A percentile compares a stretch with the other conserved stretches of the same genome.
These are phyloP conservation scores for Podarcis muralis DNA, from an alignment of 2,113 vertebrate species.

Conservation along the genomic window DNA sequence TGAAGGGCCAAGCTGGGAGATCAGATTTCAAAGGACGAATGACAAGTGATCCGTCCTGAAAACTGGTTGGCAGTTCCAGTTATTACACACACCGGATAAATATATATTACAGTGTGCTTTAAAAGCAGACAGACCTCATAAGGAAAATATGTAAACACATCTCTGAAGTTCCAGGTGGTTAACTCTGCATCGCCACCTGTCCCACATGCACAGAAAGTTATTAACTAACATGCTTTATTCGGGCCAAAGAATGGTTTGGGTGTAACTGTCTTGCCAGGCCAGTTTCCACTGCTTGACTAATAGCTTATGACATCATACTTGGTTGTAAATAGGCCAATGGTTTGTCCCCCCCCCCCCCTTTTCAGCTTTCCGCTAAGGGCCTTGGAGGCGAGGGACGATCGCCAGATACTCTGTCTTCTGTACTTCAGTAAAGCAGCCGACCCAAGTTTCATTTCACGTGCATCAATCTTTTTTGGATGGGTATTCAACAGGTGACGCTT, in stretches of 20 bases:
- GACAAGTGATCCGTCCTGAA: neutral
- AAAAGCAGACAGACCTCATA: neutral
- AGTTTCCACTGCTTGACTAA: neutral
- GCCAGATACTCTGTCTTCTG: neutral
- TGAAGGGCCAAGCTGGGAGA: neutral
- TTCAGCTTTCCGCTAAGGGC: neutral
- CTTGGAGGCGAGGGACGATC: neutral
- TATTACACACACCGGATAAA: neutral
- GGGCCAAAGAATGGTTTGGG: neutral
- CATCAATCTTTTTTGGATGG: neutral
- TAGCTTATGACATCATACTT: neutral
- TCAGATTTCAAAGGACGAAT: neutral
- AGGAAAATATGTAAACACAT: constrained; percentile 15
- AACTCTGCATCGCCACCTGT: neutral
- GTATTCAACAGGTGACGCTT: neutral
- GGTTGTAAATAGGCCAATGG: neutral
- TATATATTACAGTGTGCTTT: neutral
- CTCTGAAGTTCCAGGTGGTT: neutral
- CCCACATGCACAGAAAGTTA: neutral
- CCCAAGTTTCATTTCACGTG: accelerated
- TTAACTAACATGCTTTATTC: neutral
- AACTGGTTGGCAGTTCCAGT: neutral
- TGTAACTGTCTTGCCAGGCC: neutral
- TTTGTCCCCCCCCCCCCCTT: neutral
- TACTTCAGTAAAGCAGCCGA: no score